These are phyloP conservation scores for Tichodroma muraria DNA, from an alignment of 2,113 vertebrate genomes.

Conservation along the genomic window DNA sequence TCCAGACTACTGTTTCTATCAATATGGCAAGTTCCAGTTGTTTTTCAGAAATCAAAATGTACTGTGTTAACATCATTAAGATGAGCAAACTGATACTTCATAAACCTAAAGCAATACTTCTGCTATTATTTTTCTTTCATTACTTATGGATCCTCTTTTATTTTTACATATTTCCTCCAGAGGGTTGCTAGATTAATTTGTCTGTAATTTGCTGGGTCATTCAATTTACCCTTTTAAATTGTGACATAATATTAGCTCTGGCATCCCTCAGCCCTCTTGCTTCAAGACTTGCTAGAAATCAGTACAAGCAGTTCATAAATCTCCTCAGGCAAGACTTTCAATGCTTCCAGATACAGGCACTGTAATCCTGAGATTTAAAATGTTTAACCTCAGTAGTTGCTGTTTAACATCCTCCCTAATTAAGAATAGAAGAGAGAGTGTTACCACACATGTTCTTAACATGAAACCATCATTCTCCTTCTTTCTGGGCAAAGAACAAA, in stretches of 20 bases:
- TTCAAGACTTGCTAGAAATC: neutral
- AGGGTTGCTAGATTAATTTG: neutral
- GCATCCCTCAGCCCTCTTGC: neutral
- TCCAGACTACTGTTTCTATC: neutral
- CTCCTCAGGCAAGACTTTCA: constrained; percentile 3
- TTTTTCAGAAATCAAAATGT: neutral
- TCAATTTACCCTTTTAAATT: neutral
- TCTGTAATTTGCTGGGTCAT: constrained; percentile 20
- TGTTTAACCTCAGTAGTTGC: neutral
- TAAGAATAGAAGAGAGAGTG: neutral
- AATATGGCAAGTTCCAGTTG: neutral
- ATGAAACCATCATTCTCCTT: neutral
- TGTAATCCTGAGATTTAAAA: neutral
- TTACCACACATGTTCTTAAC: neutral
- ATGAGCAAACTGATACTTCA: neutral
- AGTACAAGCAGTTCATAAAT: neutral
- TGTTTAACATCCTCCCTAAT: neutral
- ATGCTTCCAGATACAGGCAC: neutral
- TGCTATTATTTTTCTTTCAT: neutral
- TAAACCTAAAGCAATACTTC: neutral
- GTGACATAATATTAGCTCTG: neutral
- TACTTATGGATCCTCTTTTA: neutral
- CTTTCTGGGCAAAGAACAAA: neutral
- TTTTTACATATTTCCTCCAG: neutral
- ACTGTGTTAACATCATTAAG: neutral